A percentile compares a stretch with the other conserved stretches of the same genome.
Evolutionary conservation across 2,888 invertebrate species (phyloP).

Genomic region (Troilus luridus): DNA sequence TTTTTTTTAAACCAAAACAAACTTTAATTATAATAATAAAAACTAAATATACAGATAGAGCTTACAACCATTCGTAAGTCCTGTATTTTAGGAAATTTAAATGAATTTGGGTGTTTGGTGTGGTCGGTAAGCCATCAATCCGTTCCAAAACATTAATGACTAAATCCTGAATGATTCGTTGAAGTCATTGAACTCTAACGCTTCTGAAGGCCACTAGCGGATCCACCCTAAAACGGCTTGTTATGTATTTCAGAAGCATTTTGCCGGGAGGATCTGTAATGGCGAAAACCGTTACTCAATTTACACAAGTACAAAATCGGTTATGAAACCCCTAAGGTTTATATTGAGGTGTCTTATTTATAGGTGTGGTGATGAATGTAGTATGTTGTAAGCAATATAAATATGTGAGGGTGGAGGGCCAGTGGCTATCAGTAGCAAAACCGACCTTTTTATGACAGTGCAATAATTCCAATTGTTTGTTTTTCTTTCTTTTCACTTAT

Average conservation of each 20-base stretch:
- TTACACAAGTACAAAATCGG: no score
- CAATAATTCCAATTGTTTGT: no score
- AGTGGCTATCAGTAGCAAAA: no score
- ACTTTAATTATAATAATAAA: no score
- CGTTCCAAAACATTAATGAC: background rate
- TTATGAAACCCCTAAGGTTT: no score
- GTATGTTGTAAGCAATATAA: no score
- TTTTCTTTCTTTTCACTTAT: no score
- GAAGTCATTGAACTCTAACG: background rate
- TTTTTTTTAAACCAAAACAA: no score
- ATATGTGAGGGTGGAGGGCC: no score
- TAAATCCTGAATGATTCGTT: background rate
- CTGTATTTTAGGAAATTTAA: background rate
- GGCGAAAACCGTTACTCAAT: background rate
- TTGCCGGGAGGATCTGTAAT: background rate
- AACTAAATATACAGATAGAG: background rate
- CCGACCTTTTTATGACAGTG: no score
- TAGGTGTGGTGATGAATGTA: no score
- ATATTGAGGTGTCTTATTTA: no score
- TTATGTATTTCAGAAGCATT: background rate
- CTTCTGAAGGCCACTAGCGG: background rate
- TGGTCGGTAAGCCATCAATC: background rate
- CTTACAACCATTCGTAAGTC: background rate
- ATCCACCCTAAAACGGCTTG: background rate
- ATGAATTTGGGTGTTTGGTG: background rate